These are phyloP conservation scores for Brachyhypopomus gauderio DNA, from an alignment of 2,113 vertebrate genomes.

Conservation along the genomic window DNA sequence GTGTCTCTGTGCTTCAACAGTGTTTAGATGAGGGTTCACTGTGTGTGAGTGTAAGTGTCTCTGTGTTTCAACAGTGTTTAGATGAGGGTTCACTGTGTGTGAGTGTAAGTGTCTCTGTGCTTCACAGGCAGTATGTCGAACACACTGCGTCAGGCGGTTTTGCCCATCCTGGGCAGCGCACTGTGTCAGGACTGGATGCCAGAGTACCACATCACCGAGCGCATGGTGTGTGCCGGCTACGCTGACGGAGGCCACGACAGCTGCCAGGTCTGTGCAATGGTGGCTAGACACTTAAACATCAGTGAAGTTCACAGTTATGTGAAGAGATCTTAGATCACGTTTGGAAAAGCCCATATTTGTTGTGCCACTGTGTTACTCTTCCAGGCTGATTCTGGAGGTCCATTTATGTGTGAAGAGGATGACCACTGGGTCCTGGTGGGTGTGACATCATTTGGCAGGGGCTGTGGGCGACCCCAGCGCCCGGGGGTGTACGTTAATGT, in stretches of 20 bases:
- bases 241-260: slow-evolving; percentile 82
- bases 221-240: slow-evolving; percentile 89
- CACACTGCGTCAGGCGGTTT: slow-evolving; percentile 81
- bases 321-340: too few relatives aligned
- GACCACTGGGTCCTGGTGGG: slow-evolving; percentile 79
- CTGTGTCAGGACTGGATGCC: slow-evolving; percentile 82
- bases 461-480: slow-evolving; percentile 78
- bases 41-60: too few relatives aligned
- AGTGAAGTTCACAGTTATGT: too few relatives aligned
- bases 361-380: background rate
- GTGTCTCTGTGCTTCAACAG: too few relatives aligned
- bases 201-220: slow-evolving; percentile 84
- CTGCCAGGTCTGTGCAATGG: slow-evolving; percentile 80
- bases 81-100: background rate
- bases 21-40: too few relatives aligned
- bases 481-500: slow-evolving; percentile 84
- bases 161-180: slow-evolving; percentile 80
- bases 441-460: slow-evolving; percentile 83
- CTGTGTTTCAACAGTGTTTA: too few relatives aligned
- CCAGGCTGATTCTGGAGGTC: slow-evolving; percentile 95
- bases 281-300: too few relatives aligned
- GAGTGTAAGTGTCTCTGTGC: slow-evolving; percentile 1
- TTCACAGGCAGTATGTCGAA: slow-evolving; percentile 72
- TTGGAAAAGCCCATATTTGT: background rate
- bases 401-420: slow-evolving; percentile 78